These are phyloP conservation scores for Vandiemenella viatica DNA, from an alignment of 2,888 invertebrate species.

Conservation along the genomic window DNA sequence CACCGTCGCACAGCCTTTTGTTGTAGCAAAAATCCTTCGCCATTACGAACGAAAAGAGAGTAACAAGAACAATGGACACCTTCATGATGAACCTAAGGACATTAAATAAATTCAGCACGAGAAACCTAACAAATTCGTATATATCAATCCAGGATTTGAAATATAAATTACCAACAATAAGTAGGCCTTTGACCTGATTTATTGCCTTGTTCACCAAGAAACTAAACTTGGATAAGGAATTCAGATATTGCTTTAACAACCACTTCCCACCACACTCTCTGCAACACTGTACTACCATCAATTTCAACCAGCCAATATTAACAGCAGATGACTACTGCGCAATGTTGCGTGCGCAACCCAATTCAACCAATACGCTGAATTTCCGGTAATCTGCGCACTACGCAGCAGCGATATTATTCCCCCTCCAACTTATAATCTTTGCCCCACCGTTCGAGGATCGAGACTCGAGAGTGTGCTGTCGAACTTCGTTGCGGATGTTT, in stretches of 20 bases:
- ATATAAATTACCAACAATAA: constrained; percentile 17
- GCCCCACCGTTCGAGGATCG: too few relatives aligned
- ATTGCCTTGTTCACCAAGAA: constrained; percentile 15
- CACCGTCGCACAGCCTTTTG: constrained; percentile 22
- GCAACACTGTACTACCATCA: too few relatives aligned
- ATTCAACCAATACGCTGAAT: background rate
- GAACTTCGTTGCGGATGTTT: too few relatives aligned
- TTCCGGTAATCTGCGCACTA: background rate
- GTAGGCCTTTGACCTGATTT: constrained; percentile 18
- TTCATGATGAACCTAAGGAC: constrained; percentile 35
- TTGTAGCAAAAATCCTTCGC: constrained; percentile 46
- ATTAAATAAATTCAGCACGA: background rate
- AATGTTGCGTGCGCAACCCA: background rate
- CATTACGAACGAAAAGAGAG: constrained; percentile 33
- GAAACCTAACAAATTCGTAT: background rate
- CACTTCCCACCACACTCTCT: background rate
- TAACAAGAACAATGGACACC: constrained; percentile 34
- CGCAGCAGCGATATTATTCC: background rate
- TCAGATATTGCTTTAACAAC: too few relatives aligned
- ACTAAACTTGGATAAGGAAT: too few relatives aligned
- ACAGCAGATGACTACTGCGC: too few relatives aligned
- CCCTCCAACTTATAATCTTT: background rate
- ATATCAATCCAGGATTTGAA: background rate
- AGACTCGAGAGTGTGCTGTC: too few relatives aligned
- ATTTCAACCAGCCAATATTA: too few relatives aligned